Conservation (phyloP, 2,113 vertebrate genomes). For the Urocitellus parryii region DNA sequence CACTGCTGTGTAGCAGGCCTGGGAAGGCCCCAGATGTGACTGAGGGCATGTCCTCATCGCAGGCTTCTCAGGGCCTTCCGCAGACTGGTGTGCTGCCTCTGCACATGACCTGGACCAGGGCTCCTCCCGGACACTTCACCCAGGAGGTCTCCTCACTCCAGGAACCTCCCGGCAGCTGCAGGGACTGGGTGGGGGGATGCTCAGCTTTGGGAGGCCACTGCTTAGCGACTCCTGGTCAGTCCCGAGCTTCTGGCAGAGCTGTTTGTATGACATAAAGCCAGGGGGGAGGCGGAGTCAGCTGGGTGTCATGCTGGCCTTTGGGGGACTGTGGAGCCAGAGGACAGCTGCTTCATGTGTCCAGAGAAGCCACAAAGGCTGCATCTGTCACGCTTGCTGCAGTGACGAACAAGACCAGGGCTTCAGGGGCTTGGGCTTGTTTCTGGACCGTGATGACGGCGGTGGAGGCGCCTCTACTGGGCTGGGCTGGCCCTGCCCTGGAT, state of each 20-base stretch:
- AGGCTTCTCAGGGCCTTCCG: background rate
- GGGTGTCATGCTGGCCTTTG: rapidly evolving
- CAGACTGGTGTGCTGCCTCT: too few species aligned
- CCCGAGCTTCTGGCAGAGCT: too few species aligned
- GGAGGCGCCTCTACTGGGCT: background rate
- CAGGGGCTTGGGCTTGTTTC: too few species aligned
- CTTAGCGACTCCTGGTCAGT: too few species aligned
- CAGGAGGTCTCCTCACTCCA: background rate
- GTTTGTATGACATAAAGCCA: too few species aligned
- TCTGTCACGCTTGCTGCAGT: rapidly evolving
- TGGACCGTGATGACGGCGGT: rapidly evolving
- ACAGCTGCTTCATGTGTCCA: too few species aligned
- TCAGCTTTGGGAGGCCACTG: background rate
- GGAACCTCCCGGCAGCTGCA: too few species aligned
- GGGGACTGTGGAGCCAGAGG: rapidly evolving
- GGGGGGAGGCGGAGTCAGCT: too few species aligned
- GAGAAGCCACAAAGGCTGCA: rapidly evolving
- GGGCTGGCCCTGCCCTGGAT: background rate
- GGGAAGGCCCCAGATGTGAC: background rate
- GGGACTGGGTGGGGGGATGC: background rate
- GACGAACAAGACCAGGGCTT: background rate
- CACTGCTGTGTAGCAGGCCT: rapidly evolving
- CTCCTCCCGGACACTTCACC: background rate
- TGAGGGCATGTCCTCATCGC: rapidly evolving
- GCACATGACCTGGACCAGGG: too few species aligned